Percentiles rank a stretch among this genome's conserved stretches.
Conservation (phyloP, 2,113 vertebrate species). For the Aspiorhynchus laticeps region DNA sequence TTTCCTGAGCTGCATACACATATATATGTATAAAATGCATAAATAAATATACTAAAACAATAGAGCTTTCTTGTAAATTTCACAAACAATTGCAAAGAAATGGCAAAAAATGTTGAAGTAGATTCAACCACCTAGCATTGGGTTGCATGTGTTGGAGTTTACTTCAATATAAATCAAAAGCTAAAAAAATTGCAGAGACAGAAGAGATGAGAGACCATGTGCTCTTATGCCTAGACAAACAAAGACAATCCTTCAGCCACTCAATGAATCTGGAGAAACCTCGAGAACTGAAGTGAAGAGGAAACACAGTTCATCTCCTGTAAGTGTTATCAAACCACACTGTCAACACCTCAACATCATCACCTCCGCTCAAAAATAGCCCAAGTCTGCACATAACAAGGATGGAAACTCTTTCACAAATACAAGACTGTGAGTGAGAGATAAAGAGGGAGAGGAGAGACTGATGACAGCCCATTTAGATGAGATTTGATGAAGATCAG, state of each 20-base stretch:
- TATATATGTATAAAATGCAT: no score
- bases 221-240: not conserved
- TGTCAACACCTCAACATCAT: slow-evolving; percentile 16
- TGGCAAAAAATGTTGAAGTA: no score
- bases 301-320: not conserved
- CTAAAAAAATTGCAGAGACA: not conserved
- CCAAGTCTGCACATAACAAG: not conserved
- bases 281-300: not conserved
- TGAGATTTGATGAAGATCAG: not conserved
- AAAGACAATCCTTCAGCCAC: not conserved
- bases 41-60: no score
- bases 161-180: no score
- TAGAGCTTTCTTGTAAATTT: no score
- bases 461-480: not conserved
- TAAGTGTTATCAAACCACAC: slow-evolving; percentile 38
- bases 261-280: not conserved
- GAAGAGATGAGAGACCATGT: not conserved
- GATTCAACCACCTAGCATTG: no score
- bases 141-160: no score
- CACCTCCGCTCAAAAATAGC: not conserved
- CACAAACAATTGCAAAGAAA: no score
- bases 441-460: not conserved
- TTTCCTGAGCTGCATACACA: no score
- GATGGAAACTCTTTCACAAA: not conserved
- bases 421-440: slow-evolving; percentile 6